Evolutionary conservation across 2,113 vertebrate species (phyloP), one percentile per base, ranked within the genome.

Genomic region (Hippocampus zosterae): DNA sequence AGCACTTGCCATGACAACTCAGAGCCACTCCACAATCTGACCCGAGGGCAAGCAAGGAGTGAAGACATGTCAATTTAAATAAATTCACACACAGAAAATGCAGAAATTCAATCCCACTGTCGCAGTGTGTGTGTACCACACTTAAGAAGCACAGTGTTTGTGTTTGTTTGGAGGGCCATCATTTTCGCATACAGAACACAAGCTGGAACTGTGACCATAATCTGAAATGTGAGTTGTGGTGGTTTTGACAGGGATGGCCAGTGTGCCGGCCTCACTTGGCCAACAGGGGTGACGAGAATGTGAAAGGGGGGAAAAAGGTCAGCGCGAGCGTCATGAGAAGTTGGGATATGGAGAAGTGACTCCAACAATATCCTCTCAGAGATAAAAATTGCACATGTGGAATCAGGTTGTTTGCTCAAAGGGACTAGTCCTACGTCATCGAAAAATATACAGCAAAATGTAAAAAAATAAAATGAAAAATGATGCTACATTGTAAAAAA

Each of bases 251-350:
- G 21, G 79, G 74, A 56, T 33, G 13, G 23, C 16, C 76, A 63
- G 79, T 81, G 82, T 72, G 83, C 84, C 77, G 68, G 68, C 56
- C 60, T 67, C 12, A 3, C 16, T 65, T 71, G 74, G 56, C 65
- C 40, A 41, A 41, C 71, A 71, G 78, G 87, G 88, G 88, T 87
- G 88, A 70, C 69, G 80, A 67, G 87, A 88, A 88, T 89, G 83
- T 74, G 65, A 83, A 74, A 67, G 65, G 53, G 71, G 79, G 79
- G 76, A 71, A 74, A 78, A 37, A 37, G 6, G 33, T 37, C 33
- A 37, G 33, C 11, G 52, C 21, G 9, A 23, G 21, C 52, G 2
- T 55, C 9, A 53, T 21, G 21, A 21, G 19, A 53, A 67, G 52
- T 42, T 82, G 48, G 83, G 77, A 73, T 81, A 73, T 80, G 70